Evolutionary conservation across 2,888 invertebrate genomes (phyloP), one percentile per base, ranked within the genome.

Genomic region (Scaptomyza polygonia): DNA sequence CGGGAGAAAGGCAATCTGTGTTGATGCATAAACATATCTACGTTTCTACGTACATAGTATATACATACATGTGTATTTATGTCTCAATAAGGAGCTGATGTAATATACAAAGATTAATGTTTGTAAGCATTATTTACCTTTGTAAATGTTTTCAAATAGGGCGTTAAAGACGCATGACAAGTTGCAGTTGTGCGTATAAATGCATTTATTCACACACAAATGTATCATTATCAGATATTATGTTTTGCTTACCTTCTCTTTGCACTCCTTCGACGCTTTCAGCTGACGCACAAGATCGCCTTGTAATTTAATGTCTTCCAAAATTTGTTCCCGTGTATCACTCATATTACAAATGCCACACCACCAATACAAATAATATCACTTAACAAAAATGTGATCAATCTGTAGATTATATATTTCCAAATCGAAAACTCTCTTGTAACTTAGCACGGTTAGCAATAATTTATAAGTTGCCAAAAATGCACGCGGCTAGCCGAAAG

Each of bases 271-370:
- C 30, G 95, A 94, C 74, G 95, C 93, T 92, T 97, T 97, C 70
- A 97, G 92, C 92, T 95, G 95, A 88, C 97, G 93, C 52, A 97
- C 96, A 79, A 96, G 91, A 90, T 97, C 96, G 73, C 96, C 97
- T 92, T 97, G 97, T 87, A 93, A 91, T 91, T 94, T 94, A 75
- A 96, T 94, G 89, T 93, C 92, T 80, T 93, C 93, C 88, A 93
- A 92, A 78, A 94, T 89, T 81, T 92, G 91, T 88, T 93, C 93
- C 88, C 92, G 93, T 85, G 89, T 92, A 90, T 92, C 93, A 90
- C 90, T 92, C 92, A 92, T 92, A 72, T 75, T 79, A 67, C 45
- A 77, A 77, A 58, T 59, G 56, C 54, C 61, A 62, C 63, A 59
- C 51, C 63, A 67, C 52, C 55, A 67, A 42, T 39, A 49, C 48